Base-by-base conservation (phyloP, 2,797 vertebrate genomes). In the Muscicapa comitata region DNA sequence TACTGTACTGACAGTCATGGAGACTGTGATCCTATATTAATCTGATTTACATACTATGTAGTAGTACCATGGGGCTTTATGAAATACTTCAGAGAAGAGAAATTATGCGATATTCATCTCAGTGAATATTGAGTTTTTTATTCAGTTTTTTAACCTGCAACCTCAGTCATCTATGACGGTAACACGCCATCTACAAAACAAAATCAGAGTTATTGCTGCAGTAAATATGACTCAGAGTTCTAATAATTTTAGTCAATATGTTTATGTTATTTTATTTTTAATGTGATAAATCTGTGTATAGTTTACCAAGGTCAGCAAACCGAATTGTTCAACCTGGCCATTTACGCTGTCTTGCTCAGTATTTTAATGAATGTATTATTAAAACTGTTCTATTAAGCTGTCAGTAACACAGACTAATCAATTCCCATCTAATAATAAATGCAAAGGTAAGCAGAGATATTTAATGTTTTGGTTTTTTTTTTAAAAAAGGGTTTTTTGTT, bases 21-120 rank as follows among this genome's bases (percentile, higher is more conserved):
- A 89, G 61, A 75, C 54, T 2, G 0, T 47, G 43, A 62, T 65
- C 79, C 40, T 96, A 42, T 94, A 95, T 95, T 94, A 94, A 88
- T 83, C 74, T 76, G 20, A 87, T 93, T 87, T 89, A 58, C 61
- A 78, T 90, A 94, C 40, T 58, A 54, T 74, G 59, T 29, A 82
- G 50, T 38, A 58, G 43, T 40, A 62, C 62, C 68, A 9, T 10
- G 43, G 79, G 81, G 72, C 33, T 89, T 70, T 74, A 71, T 72
- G 31, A 80, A 96, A 71, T 55, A 85, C 81, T 89, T 92, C 38
- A 74, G 75, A 87, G 63, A 67, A 86, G 58, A 63, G 42, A 94
- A 91, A 83, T 84, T 77, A 91, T 38, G 17, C 9, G 50, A 57
- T 92, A 91, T 67, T 76, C n/a, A 57, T 79, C 48, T 88, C 62